Evolutionary conservation across 2,888 invertebrate genomes (phyloP).

Genomic region (Nemotelus pantherinus): DNA sequence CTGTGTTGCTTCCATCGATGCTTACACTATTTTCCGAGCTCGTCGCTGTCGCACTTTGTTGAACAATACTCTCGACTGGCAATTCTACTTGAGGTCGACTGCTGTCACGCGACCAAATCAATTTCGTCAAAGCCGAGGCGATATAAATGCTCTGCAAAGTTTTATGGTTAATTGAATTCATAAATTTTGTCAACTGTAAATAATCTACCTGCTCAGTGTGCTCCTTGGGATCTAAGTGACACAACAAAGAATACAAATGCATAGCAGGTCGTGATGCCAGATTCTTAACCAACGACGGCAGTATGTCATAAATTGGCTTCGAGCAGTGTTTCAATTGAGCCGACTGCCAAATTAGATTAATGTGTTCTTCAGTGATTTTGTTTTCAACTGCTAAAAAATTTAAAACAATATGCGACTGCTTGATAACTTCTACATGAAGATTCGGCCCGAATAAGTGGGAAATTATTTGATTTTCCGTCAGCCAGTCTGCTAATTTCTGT

Average conservation of each 20-base stretch:
- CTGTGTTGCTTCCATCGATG: conserved; percentile 82
- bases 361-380: conserved; percentile 87
- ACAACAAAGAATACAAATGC: conserved; percentile 87
- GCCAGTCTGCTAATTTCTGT: conserved; percentile 86
- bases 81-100: conserved; percentile 64
- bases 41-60: conserved; percentile 68
- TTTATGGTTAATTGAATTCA: conserved; percentile 39
- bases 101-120: conserved; percentile 85
- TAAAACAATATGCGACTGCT: conserved; percentile 92
- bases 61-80: conserved; percentile 64
- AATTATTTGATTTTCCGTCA: conserved; percentile 88
- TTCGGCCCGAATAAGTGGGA: conserved; percentile 97
- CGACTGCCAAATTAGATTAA: conserved; percentile 94
- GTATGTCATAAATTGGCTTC: conserved; percentile 89
- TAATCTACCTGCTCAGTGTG: conserved; percentile 86
- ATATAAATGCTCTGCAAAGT: conserved; percentile 81
- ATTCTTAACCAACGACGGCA: conserved; percentile 90
- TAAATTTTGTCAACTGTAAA: neutral
- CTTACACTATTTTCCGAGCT: conserved; percentile 84
- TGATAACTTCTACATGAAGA: conserved; percentile 93
- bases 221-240: conserved; percentile 87
- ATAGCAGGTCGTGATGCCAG: conserved; percentile 87
- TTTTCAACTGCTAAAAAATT: conserved; percentile 94
- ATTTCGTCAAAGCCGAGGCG: conserved; percentile 88
- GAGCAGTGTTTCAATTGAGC: conserved; percentile 95